Evolutionary conservation across 2,797 vertebrate genomes (phyloP).

Genomic region (Pachyuromys duprasi): DNA sequence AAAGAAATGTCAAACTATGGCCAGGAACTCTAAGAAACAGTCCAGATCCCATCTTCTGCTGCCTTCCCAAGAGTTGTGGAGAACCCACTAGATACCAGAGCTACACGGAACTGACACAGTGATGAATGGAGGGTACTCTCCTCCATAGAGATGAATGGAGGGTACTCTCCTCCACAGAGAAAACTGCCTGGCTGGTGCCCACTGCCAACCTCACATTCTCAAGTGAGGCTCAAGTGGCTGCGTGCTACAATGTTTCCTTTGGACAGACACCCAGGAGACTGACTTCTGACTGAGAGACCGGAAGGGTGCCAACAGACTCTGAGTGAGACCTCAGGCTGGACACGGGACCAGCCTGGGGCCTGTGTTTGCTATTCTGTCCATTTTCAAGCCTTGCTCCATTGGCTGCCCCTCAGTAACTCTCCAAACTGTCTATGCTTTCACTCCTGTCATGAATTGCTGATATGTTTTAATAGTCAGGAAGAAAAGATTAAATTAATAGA

Average conservation of each 20-base stretch:
- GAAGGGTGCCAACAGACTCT: background rate
- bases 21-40: background rate
- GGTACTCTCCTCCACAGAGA: background rate
- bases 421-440: conserved; percentile 50
- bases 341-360: background rate
- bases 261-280: background rate
- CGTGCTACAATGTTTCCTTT: background rate
- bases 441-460: conserved; percentile 68
- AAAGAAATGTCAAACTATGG: background rate
- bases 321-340: background rate
- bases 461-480: conserved; percentile 77
- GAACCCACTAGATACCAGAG: fast-evolving
- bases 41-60: background rate
- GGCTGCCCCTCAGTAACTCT: conserved; percentile 32
- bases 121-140: fast-evolving
- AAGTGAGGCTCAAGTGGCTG: background rate
- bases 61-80: background rate
- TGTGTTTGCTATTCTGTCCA: background rate
- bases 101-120: fast-evolving
- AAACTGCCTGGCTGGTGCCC: background rate
- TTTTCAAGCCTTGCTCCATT: background rate
- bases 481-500: conserved; percentile 79
- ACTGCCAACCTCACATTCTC: background rate
- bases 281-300: background rate
- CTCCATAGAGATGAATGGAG: fast-evolving